These are phyloP conservation scores for Bombus terrestris DNA, from an alignment of 1,140 invertebrate genomes.

Conservation along the genomic window DNA sequence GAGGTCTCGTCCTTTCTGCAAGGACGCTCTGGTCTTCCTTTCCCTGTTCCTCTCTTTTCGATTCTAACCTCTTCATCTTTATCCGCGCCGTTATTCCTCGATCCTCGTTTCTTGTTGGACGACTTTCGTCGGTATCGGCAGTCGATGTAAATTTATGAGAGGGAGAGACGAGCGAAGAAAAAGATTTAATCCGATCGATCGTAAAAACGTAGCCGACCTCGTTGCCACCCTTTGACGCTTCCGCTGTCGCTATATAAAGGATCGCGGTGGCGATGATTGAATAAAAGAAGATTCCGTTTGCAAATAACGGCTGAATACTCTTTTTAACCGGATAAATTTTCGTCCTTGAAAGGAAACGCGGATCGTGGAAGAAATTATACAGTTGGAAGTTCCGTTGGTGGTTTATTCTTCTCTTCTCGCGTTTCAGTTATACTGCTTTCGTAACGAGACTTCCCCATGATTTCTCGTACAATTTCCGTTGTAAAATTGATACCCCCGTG, in stretches of 20 bases:
- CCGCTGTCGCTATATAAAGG: not conserved
- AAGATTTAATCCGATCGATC: constrained; percentile 25
- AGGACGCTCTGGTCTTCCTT: constrained; percentile 26
- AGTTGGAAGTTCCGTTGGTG: not conserved
- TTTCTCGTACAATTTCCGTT: not conserved
- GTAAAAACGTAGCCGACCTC: not conserved
- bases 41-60: too few relatives aligned
- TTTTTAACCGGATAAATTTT: not conserved
- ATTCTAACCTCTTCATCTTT: not conserved
- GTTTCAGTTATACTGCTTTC: not conserved
- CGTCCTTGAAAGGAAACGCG: not conserved
- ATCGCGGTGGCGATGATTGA: constrained; percentile 1
- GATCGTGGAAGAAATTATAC: not conserved
- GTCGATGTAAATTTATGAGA: constrained; percentile 45
- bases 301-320: not conserved
- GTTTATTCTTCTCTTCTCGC: not conserved
- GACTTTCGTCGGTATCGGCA: constrained; percentile 15
- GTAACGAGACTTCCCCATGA: not conserved
- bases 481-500: not conserved
- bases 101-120: not conserved
- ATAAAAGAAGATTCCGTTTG: not conserved
- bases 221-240: not conserved
- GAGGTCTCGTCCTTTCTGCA: constrained; percentile 57
- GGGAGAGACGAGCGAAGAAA: not conserved
- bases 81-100: too few relatives aligned